Evolutionary conservation across 2,888 invertebrate genomes (phyloP).

Genomic region (Chaitophorus viminalis): DNA sequence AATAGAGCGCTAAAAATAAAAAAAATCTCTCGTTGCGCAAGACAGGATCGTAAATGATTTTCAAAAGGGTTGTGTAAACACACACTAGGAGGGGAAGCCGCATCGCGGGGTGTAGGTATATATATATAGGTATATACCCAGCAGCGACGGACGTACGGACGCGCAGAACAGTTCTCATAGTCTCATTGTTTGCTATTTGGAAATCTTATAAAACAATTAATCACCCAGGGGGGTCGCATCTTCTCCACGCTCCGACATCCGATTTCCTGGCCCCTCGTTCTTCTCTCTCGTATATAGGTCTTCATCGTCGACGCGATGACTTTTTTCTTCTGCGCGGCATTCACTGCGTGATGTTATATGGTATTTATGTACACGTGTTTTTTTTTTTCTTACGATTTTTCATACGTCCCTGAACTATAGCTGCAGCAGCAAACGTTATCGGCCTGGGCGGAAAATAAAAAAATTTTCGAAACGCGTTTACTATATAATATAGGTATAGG

Average conservation of each 20-base stretch:
- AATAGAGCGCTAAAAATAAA: conserved; percentile 39
- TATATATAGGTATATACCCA: conserved; percentile 12
- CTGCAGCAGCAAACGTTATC: neutral
- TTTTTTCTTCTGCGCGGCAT: neutral
- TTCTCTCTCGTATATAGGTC: neutral
- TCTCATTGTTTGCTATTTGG: conserved; percentile 51
- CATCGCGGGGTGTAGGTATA: conserved; percentile 19
- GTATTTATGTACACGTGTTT: neutral
- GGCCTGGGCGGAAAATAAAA: neutral
- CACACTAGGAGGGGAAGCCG: conserved; percentile 20
- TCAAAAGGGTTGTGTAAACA: conserved; percentile 62
- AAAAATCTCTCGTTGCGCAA: conserved; percentile 54
- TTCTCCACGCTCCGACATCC: conserved; percentile 32
- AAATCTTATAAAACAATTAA: conserved; percentile 62
- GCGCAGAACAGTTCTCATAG: conserved; percentile 41
- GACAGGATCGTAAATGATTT: conserved; percentile 57
- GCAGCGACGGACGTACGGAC: conserved; percentile 15
- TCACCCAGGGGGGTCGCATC: conserved; percentile 47
- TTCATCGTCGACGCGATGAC: conserved; percentile 15
- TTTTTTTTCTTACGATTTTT: neutral
- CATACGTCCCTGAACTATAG: neutral
- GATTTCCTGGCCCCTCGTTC: conserved; percentile 13
- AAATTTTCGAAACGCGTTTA: too few relatives aligned
- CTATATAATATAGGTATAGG: too few relatives aligned
- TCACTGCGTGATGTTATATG: neutral